Evolutionary conservation across 2,888 invertebrate genomes (phyloP).

Genomic region (Drosophila anomelani): DNA sequence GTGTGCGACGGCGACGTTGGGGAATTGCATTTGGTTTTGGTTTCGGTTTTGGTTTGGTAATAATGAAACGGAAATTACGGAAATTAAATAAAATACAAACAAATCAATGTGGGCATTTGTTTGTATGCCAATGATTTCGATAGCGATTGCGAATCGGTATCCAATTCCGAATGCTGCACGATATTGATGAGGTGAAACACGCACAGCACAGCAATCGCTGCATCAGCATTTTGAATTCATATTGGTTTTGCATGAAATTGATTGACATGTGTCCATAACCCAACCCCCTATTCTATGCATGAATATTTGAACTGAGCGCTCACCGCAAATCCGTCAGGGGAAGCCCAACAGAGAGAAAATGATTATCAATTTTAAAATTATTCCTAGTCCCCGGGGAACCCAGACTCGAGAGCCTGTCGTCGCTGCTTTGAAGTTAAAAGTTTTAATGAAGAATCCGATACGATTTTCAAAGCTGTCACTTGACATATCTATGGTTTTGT

Average conservation of each 20-base stretch:
- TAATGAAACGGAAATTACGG: slow-evolving; percentile 82
- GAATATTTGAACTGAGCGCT: slow-evolving; percentile 30
- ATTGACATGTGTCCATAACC: slow-evolving; percentile 41
- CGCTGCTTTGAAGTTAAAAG: slow-evolving; percentile 32
- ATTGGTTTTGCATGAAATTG: slow-evolving; percentile 36
- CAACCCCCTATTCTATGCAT: slow-evolving; percentile 6
- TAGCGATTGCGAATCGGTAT: slow-evolving; percentile 24
- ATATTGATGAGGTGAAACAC: slow-evolving; percentile 43
- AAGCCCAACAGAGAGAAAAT: slow-evolving; percentile 20
- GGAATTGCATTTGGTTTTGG: slow-evolving; percentile 58
- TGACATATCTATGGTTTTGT: not conserved
- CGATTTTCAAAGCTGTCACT: slow-evolving; percentile 11
- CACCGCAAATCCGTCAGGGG: slow-evolving; percentile 31
- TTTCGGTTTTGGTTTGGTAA: slow-evolving; percentile 72
- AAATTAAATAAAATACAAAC: slow-evolving; percentile 81
- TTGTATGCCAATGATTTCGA: slow-evolving; percentile 48
- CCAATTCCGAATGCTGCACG: slow-evolving; percentile 32
- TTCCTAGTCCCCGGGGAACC: slow-evolving; percentile 27
- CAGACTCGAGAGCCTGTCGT: slow-evolving; percentile 16
- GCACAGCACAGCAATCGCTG: slow-evolving; percentile 21
- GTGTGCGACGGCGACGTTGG: slow-evolving; percentile 47
- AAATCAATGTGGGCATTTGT: slow-evolving; percentile 76
- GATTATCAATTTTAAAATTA: slow-evolving; percentile 45
- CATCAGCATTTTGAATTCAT: slow-evolving; percentile 29
- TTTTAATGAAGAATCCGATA: slow-evolving; percentile 22